These are phyloP conservation scores for Pomatorhinus ruficollis DNA, from an alignment of 2,113 vertebrate species.

Conservation along the genomic window DNA sequence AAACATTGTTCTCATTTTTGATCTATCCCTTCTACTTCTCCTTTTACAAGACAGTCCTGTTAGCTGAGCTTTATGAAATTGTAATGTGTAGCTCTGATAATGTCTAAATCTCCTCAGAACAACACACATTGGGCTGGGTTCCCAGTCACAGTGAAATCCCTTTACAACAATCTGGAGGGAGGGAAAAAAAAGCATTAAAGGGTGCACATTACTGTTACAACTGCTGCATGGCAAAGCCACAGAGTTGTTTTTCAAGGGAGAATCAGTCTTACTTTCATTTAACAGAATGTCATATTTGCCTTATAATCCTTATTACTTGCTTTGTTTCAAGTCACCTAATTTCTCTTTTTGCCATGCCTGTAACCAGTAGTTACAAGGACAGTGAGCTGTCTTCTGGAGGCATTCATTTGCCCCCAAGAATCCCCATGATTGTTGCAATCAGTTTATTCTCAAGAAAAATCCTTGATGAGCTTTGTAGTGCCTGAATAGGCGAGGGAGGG, in stretches of 20 bases:
- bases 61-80: neutral
- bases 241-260: neutral
- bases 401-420: neutral
- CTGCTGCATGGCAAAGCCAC: neutral
- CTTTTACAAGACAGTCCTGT: neutral
- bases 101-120: slow-evolving; percentile 1
- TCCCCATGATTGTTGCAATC: neutral
- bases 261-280: neutral
- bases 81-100: neutral
- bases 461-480: neutral
- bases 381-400: neutral
- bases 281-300: neutral
- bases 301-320: neutral
- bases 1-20: neutral
- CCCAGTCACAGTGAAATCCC: neutral
- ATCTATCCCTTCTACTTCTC: neutral
- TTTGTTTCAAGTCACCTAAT: neutral
- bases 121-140: neutral
- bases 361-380: neutral
- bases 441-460: neutral
- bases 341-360: neutral
- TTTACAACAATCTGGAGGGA: neutral
- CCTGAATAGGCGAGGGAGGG: neutral
- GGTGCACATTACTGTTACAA: neutral
- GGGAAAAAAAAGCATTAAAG: neutral